phyloP scores from a whole-genome alignment of 2,888 invertebrate genomes.

The Apotomis capreana region DNA sequence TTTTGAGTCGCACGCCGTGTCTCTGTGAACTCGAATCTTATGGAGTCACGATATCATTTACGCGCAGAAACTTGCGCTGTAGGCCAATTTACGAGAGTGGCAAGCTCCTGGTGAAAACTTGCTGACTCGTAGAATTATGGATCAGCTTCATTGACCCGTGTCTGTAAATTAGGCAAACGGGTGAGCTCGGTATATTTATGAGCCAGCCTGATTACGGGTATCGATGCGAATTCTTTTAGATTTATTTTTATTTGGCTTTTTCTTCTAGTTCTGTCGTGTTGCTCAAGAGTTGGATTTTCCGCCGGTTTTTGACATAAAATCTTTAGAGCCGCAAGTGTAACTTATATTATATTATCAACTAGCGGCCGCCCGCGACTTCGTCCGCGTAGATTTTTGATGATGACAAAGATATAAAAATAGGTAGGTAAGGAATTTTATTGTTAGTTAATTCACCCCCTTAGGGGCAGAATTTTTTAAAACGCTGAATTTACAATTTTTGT shows the following conservation, averaged over 20 bases:
- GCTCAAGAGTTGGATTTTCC: no score
- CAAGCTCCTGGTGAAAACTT: constrained; percentile 54
- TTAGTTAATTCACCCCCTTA: no score
- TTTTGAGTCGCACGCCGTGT: constrained; percentile 26
- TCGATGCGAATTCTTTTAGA: neutral
- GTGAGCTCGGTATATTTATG: constrained; percentile 22
- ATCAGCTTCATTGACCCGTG: constrained; percentile 62
- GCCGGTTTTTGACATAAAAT: neutral
- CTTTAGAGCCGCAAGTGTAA: neutral
- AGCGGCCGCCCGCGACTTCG: no score
- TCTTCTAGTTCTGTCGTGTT: neutral
- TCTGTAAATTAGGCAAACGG: constrained; percentile 20
- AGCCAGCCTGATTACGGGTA: constrained; percentile 10
- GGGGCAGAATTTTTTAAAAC: no score
- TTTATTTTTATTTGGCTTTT: neutral
- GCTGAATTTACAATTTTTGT: no score
- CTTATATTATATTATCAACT: no score
- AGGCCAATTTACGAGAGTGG: constrained; percentile 62
- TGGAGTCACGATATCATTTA: constrained; percentile 60
- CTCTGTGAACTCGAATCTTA: constrained; percentile 46
- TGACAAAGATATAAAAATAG: no score
- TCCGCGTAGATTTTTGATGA: no score
- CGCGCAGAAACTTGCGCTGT: constrained; percentile 56
- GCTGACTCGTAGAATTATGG: constrained; percentile 61
- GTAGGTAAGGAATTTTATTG: no score